Percentiles rank a stretch among this genome's conserved stretches.
phyloP scores from a whole-genome alignment of 2,888 invertebrate species.

The Aspidiotus rigidus region DNA sequence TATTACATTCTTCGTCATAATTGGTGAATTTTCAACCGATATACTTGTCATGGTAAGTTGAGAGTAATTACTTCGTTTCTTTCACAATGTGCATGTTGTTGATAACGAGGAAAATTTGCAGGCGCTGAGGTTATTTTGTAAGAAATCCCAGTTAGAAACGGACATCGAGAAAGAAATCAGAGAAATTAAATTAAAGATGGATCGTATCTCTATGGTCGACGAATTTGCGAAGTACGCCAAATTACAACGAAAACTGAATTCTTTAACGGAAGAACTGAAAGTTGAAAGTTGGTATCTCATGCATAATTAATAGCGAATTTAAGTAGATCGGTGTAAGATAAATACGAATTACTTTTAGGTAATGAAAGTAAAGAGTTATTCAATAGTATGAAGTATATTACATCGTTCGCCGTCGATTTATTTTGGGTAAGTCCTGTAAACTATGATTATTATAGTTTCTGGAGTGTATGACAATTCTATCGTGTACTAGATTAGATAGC shows the following conservation, averaged over 20 bases:
- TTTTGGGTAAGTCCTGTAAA: constrained; percentile 22
- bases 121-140: constrained; percentile 22
- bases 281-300: constrained; percentile 39
- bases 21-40: constrained; percentile 22
- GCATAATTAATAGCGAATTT: not conserved
- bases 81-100: not conserved
- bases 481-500: too few relatives aligned
- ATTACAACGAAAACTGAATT: constrained; percentile 43
- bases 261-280: constrained; percentile 41
- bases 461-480: too few relatives aligned
- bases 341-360: not conserved
- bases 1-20: constrained; percentile 19
- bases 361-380: constrained; percentile 22
- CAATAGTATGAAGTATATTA: constrained; percentile 21
- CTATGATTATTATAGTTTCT: not conserved
- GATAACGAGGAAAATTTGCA: not conserved
- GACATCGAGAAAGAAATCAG: constrained; percentile 30
- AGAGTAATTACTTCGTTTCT: not conserved
- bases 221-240: constrained; percentile 45
- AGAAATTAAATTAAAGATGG: constrained; percentile 41
- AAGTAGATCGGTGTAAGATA: not conserved
- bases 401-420: constrained; percentile 15
- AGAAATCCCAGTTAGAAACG: constrained; percentile 21
- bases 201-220: constrained; percentile 43
- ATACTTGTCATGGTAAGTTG: constrained; percentile 9